phyloP scores from a whole-genome alignment of 1,140 invertebrate genomes.

The Wasmannia auropunctata region DNA sequence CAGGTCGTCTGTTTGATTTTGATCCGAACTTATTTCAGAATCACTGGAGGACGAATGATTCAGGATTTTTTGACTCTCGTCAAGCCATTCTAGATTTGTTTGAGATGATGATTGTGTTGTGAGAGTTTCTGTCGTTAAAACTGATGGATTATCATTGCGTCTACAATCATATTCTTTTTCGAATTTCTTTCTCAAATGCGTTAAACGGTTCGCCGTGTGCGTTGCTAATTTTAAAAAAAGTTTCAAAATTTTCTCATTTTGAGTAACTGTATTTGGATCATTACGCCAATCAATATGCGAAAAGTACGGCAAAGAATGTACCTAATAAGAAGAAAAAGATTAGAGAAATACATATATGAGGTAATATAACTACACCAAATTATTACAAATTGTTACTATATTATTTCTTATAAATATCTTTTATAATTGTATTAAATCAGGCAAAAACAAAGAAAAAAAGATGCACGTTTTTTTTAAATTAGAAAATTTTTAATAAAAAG shows the following conservation, averaged over 20 bases:
- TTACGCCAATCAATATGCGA: neutral
- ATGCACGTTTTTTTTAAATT: neutral
- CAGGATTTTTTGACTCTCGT: neutral
- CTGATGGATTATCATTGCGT: neutral
- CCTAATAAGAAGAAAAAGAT: conserved; percentile 9
- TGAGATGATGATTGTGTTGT: neutral
- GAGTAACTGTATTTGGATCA: neutral
- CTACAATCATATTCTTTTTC: neutral
- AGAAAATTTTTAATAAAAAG: neutral
- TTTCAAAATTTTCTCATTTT: conserved; percentile 22
- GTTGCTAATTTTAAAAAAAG: conserved; percentile 29
- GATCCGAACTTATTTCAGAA: conserved; percentile 6
- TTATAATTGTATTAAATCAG: neutral
- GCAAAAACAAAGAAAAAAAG: neutral
- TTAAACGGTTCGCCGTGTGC: neutral
- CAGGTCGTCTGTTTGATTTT: neutral
- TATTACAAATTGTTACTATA: neutral
- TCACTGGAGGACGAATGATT: neutral
- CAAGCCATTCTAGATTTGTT: neutral
- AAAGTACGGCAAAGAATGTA: conserved; percentile 33
- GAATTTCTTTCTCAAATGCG: neutral
- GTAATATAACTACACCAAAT: neutral
- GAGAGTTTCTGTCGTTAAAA: neutral
- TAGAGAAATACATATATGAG: neutral
- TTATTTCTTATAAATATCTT: neutral